Evolutionary conservation across 1,140 invertebrate genomes (phyloP).

Genomic region (Anadara kagoshimensis): DNA sequence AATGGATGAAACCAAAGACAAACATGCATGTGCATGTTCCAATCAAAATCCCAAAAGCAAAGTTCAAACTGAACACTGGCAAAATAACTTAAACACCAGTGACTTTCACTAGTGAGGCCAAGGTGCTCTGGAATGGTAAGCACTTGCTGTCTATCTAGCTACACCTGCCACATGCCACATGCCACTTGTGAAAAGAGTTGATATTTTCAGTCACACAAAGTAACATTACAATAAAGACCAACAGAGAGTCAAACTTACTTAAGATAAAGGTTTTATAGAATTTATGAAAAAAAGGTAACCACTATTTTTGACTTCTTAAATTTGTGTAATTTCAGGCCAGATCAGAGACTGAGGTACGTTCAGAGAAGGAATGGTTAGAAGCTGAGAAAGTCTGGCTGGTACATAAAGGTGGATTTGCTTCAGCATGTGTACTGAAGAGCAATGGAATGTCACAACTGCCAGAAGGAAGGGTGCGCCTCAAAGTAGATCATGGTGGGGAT

Average conservation of each 20-base stretch:
- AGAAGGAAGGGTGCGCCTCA: conserved; percentile 83
- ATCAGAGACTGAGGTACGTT: conserved; percentile 86
- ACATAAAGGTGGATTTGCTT: conserved; percentile 91
- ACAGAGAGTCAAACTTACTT: not conserved
- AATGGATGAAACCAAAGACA: too few relatives aligned
- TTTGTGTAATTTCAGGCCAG: conserved; percentile 79
- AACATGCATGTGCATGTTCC: too few relatives aligned
- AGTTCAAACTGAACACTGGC: too few relatives aligned
- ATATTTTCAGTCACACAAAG: too few relatives aligned
- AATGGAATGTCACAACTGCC: conserved; percentile 65
- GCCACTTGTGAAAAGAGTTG: too few relatives aligned
- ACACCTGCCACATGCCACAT: too few relatives aligned
- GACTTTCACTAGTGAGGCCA: too few relatives aligned
- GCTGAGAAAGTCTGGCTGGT: conserved; percentile 91
- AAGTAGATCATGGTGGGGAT: conserved; percentile 84
- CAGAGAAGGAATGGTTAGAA: conserved; percentile 86
- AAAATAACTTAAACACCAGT: too few relatives aligned
- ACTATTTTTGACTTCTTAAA: conserved; percentile 11
- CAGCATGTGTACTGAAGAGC: conserved; percentile 79
- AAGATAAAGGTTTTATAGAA: not conserved
- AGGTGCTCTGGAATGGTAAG: too few relatives aligned
- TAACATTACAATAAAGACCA: not conserved
- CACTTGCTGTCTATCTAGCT: too few relatives aligned
- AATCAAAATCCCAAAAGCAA: too few relatives aligned
- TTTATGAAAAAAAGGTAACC: not conserved